These are phyloP conservation scores for Copidosoma floridanum DNA, from an alignment of 1,140 invertebrate genomes.

Conservation along the genomic window DNA sequence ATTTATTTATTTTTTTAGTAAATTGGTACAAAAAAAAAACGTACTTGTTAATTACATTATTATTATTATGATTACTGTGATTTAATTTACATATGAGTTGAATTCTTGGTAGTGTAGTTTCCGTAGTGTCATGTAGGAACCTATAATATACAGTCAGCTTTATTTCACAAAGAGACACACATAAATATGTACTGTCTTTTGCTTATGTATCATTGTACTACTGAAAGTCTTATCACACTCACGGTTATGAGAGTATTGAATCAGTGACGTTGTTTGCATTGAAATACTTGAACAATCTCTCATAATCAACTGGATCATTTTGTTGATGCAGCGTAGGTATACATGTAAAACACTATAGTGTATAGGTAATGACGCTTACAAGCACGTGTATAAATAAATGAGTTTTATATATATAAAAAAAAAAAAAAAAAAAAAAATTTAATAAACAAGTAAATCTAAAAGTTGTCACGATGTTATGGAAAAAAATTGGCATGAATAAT, in stretches of 20 bases:
- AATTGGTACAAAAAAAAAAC: slow-evolving; percentile 1
- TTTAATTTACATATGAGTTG: slow-evolving; percentile 36
- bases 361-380: no score
- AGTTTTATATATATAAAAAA: not conserved
- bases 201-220: no score
- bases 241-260: not conserved
- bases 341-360: no score
- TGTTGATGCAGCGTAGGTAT: not conserved
- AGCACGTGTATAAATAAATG: not conserved
- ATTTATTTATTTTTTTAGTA: slow-evolving; percentile 23
- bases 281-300: not conserved
- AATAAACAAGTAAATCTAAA: not conserved
- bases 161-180: no score
- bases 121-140: slow-evolving; percentile 42
- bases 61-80: slow-evolving; percentile 17
- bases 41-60: slow-evolving; percentile 21
- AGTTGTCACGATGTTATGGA: no score
- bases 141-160: no score
- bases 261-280: no score
- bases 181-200: no score
- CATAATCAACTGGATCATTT: not conserved
- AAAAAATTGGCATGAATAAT: no score
- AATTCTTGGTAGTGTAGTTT: slow-evolving; percentile 44
- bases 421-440: not conserved
- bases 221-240: no score